Base-by-base conservation (phyloP, 2,797 vertebrate genomes). In the Picus viridis region DNA sequence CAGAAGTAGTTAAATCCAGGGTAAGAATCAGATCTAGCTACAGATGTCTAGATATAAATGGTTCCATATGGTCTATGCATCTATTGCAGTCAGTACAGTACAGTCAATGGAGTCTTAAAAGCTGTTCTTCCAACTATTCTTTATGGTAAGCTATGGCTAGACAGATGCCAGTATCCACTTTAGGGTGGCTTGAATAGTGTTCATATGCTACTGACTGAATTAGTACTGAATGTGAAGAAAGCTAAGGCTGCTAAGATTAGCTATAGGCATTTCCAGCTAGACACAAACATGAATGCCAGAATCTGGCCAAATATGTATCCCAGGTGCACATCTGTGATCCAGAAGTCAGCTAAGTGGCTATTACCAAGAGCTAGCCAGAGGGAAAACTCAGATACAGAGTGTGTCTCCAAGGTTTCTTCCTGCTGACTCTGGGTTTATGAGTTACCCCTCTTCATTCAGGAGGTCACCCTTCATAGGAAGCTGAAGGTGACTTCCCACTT, bases 341-440 rank as follows among this genome's bases (percentile, higher is more conserved):
- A 41, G 49, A 57, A 29, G 14, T 63, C 30, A 18, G 7, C 5
- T 54, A 45, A 32, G 19, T 22, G 18, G 22, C 0, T 1, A 6
- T 47, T 4, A 5, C 16, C 26, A n/a, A 41, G 39, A 88, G 6
- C 9, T 61, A 6, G 24, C 11, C 57, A 34, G 10, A 34, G 59
- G 23, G 11, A 79, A 70, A 56, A 26, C 16, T 9, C 32, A 18
- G 16, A 9, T 11, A 9, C 20, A 61, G 54, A 56, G 11, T 1
- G 0, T 45, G 13, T 34, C 30, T 47, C 30, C 1, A 1, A 43
- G 15, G 17, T 53, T 64, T 73, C 27, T 24, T 39, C 16, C 68
- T 70, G 20, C 5, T 3, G 3, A n/a, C 12, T 24, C n/a, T 63
- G 36, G 8, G 12, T 70, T 49, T 89, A n/a, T 0, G 0, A 12